These are phyloP conservation scores for Caenorhabditis uteleia DNA, from an alignment of 2,888 invertebrate species.

Conservation along the genomic window DNA sequence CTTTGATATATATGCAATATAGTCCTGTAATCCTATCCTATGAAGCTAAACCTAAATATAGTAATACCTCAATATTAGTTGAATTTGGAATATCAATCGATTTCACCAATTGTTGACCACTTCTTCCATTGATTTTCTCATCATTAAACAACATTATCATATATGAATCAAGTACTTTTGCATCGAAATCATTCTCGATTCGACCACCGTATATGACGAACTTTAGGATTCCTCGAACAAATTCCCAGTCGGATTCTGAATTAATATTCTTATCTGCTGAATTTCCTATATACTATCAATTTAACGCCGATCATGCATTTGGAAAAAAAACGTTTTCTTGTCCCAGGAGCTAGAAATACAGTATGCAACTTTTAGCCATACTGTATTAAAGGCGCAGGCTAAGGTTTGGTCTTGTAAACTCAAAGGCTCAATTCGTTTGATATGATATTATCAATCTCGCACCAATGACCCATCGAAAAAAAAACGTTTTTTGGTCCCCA, in stretches of 20 bases:
- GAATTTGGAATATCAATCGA: slow-evolving; percentile 37
- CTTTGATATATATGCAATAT: slow-evolving; percentile 75
- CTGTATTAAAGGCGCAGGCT: too few species aligned
- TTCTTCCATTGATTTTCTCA: slow-evolving; percentile 42
- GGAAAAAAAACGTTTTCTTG: too few species aligned
- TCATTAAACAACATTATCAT: slow-evolving; percentile 72
- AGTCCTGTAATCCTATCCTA: slow-evolving; percentile 48
- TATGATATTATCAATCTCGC: too few species aligned
- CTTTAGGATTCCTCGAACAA: slow-evolving; percentile 74
- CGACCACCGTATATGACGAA: slow-evolving; percentile 86
- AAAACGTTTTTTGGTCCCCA: not conserved
- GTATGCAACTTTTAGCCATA: too few species aligned
- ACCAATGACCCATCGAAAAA: too few species aligned
- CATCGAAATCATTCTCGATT: slow-evolving; percentile 82
- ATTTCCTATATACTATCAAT: too few species aligned
- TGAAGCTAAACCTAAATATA: not conserved
- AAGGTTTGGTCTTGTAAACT: too few species aligned
- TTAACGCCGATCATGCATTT: too few species aligned
- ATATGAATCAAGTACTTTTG: slow-evolving; percentile 77
- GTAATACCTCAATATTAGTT: slow-evolving; percentile 16
- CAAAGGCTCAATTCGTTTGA: too few species aligned
- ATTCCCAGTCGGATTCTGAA: slow-evolving; percentile 8
- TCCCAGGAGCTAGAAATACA: too few species aligned
- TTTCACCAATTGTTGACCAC: slow-evolving; percentile 41
- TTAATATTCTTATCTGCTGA: too few species aligned